Base-by-base conservation (phyloP, 2,888 invertebrate species). In the Hofmannophila pseudospretella region DNA sequence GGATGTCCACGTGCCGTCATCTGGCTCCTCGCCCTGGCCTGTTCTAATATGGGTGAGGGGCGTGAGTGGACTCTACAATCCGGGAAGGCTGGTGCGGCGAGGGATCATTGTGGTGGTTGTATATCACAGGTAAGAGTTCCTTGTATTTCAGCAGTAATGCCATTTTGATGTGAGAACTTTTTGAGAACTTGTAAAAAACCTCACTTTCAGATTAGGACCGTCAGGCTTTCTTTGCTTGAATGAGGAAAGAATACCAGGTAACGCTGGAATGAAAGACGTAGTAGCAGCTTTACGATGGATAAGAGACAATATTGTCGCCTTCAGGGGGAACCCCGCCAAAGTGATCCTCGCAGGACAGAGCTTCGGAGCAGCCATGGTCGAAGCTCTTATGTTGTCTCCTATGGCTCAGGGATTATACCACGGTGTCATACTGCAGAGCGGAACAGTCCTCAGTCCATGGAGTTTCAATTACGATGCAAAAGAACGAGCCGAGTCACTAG, bases 1-100 rank as follows among this genome's bases (percentile, higher is more conserved):
- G 35, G 92, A 92, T 48, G 89, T 92, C 2, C 89, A 90, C 58
- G 82, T 87, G 3, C 91, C 92, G 19, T 66, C 88, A 37, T 51
- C 68, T 1, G 51, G 54, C 34, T 67, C 44, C 1, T 39, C 43
- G 1, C 54, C 48, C 3, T 67, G 71, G 67, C 76, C 85, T 0
- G 78, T 84, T 7, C 50, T 85, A 12, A 79, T 71, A 8, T 86
- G 85, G 85, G 58, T 82, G 4, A 57, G 66, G 4, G 76, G 74
- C 4, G 67, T 68, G 8, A 60, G 56, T 22, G 76, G 68, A 0
- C 49, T 45, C 2, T 79, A 74, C 39, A 44, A 67, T 37, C 74
- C 84, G 1, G 60, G 63, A 10, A 58, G 55, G 33, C 41, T 86
- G 22, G 73, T 75, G n/a, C 53, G 51, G n/a, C 49, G 67, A 38